Evolutionary conservation across 2,888 invertebrate species (phyloP), one percentile per base, ranked within the genome.

Genomic region (Schizotus pectinicornis): DNA sequence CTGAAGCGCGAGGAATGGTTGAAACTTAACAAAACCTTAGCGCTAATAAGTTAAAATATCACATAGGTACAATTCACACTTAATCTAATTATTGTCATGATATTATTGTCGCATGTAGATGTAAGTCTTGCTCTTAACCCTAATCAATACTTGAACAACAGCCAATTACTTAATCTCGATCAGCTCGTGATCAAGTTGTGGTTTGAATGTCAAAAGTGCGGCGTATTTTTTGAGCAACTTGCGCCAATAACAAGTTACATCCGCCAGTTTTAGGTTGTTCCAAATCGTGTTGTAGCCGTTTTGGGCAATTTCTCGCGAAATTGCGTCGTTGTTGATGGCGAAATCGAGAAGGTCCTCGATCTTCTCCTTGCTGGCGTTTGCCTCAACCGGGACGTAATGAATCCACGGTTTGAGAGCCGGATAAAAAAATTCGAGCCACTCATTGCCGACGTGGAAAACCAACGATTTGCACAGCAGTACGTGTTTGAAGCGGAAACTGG

Each of bases 381-480:
- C 74, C 37, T 77, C 80, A 0, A 98, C 86, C 0, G 98, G 98
- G 64, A 98, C 85, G 77, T 95, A 98, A 80, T 98, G 98, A 36
- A 95, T 86, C 98, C 98, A 98, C 0, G 97, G 96, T 77, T 91
- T 91, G 72, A 98, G 79, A 7, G 89, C 86, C 2, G 88, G 85
- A 76, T 98, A 98, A 79, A 95, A 98, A 79, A 98, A 98, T 81
- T 98, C 98, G 35, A 87, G 81, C 97, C 97, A 98, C 63, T 95
- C 92, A 67, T 92, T 84, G 0, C 96, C 97, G 1, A 97, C 95
- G 77, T 98, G 97, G 73, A 97, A 94, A 0, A 98, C 93, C 35
- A 97, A 79, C 0, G 96, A 96, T 69, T 90, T 88, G 76, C 98
- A 98, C 0, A 98, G 81, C 72, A 98, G 94, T 37, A 98, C 83